Evolutionary conservation across 2,797 vertebrate species (phyloP), one percentile per base, ranked within the genome.

Genomic region (Microcaecilia unicolor): DNA sequence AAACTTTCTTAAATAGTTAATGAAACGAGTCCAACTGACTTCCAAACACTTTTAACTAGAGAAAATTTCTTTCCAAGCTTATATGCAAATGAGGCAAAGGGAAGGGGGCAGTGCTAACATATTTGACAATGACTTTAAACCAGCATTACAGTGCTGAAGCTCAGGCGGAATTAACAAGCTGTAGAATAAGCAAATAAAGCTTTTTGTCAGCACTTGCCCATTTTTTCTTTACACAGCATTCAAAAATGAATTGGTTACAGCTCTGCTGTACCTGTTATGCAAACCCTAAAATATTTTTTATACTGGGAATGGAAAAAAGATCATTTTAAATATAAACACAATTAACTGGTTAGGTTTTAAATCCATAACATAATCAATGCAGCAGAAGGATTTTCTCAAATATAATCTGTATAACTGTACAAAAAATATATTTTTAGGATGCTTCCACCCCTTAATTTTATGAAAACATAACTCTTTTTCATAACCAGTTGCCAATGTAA

Each of bases 21-120:
- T 40, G 68, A 66, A 64, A 64, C 60, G 34, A 44, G 46, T 52
- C 37, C 51, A 47, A 51, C 52, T 15, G 49, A 44, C 58, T 67
- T 75, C 53, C 16, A 34, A 62, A 62, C 58, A 75, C 69, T 79
- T 78, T 76, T 79, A 73, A 67, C 41, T 59, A 64, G 58, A 57
- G 67, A 81, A 64, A 83, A 78, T 84, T 77, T 74, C 77, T 80
- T 81, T 84, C 67, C 78, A 85, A 89, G 83, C 84, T 89, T 85
- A 85, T 84, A 90, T 89, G 85, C 81, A 90, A 90, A 90, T 88
- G 72, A 88, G 81, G 46, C 11, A 30, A 25, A 53, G 62, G 58
- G 60, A 71, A 64, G 52, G 48, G 51, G 66, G 51, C 68, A 59
- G 63, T 55, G 51, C 37, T 41, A 61, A 72, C 65, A 67, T 67